Percentiles rank a stretch among this genome's conserved stretches.
phyloP scores from a whole-genome alignment of 2,888 invertebrate genomes.

The Lasioglossum zephyrum region DNA sequence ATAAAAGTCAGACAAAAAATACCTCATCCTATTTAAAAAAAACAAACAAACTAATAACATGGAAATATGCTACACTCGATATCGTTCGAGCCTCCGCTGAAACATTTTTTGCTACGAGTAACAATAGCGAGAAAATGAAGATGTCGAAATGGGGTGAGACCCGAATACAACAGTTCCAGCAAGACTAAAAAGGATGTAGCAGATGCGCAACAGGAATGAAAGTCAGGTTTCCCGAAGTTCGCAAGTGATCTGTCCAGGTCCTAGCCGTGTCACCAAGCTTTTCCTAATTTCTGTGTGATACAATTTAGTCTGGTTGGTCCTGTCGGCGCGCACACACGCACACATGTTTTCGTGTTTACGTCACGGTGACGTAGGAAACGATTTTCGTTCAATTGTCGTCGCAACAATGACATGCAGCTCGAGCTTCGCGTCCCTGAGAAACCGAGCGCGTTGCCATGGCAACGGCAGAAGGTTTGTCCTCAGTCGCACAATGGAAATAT shows the following conservation, averaged over 20 bases:
- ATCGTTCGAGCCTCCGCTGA: too few species aligned
- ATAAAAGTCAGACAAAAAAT: too few species aligned
- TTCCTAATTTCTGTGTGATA: background rate
- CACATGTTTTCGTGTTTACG: background rate
- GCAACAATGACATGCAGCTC: background rate
- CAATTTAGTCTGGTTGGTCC: background rate
- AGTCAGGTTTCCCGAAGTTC: background rate
- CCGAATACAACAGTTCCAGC: too few species aligned
- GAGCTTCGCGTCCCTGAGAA: slow-evolving; percentile 1
- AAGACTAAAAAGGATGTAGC: background rate
- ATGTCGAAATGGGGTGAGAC: too few species aligned
- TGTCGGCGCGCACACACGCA: background rate
- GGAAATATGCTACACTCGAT: too few species aligned
- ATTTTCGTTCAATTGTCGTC: background rate
- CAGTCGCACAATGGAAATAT: slow-evolving; percentile 31
- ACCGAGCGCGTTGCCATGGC: slow-evolving; percentile 7
- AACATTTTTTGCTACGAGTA: too few species aligned
- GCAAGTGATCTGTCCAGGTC: background rate
- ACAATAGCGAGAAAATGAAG: too few species aligned
- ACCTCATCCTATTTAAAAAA: too few species aligned
- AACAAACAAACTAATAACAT: too few species aligned
- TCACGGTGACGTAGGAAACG: background rate
- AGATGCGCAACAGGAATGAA: background rate
- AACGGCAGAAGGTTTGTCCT: slow-evolving; percentile 31
- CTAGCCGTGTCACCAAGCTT: background rate